These are phyloP conservation scores for Palythoa grandis DNA, from an alignment of 92 coral and sea anemone genomes.

Conservation along the genomic window DNA sequence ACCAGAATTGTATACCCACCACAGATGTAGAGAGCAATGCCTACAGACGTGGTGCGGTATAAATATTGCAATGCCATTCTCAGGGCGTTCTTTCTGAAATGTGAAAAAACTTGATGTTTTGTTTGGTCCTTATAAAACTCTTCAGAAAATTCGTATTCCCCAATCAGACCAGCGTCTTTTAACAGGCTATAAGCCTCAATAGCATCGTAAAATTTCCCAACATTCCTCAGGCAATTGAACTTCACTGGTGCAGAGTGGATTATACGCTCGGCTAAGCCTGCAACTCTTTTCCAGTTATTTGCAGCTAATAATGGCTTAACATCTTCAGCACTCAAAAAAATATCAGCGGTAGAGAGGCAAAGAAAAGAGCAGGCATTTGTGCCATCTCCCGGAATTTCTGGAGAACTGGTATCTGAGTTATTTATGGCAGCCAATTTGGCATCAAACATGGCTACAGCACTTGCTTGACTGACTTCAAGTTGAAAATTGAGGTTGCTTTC, in stretches of 20 bases:
- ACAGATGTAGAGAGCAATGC: conserved; percentile 30
- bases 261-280: neutral
- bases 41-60: neutral
- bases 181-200: neutral
- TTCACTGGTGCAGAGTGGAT: conserved; percentile 5
- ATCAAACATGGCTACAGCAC: conserved; percentile 10
- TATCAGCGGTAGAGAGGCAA: conserved; percentile 8
- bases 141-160: neutral
- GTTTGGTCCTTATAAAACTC: neutral
- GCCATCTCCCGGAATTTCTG: neutral
- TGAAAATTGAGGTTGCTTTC: conserved; percentile 10
- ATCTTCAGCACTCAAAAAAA: neutral
- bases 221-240: neutral
- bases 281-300: conserved; percentile 11
- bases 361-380: conserved; percentile 23
- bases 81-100: conserved; percentile 13
- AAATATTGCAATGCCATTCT: neutral
- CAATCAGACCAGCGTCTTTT: neutral
- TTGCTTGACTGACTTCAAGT: conserved; percentile 8
- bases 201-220: neutral
- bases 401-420: neutral
- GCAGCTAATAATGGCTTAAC: neutral
- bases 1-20: conserved; percentile 22
- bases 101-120: neutral
- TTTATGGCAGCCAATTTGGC: conserved; percentile 20